Conservation (phyloP, 2,888 invertebrate species). For the Anagyrus pseudococci region DNA sequence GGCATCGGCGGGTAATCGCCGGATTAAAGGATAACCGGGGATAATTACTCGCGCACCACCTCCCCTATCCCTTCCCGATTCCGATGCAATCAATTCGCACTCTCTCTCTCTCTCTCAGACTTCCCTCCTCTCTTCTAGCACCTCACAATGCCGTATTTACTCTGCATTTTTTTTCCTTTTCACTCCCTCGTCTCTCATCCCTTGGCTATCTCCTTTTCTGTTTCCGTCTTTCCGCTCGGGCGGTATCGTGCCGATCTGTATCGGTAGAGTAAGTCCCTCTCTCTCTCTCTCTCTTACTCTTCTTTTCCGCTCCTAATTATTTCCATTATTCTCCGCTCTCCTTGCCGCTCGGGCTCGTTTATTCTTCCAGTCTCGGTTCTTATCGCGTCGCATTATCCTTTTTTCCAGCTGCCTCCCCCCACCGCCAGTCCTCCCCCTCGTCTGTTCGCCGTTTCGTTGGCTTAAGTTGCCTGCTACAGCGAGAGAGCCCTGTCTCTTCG, state of each 20-base stretch:
- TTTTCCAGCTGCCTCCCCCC: conserved; percentile 17
- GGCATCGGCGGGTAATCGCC: conserved; percentile 32
- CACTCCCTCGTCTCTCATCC: too few relatives aligned
- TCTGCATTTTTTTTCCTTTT: not conserved
- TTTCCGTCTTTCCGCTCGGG: too few relatives aligned
- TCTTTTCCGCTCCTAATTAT: not conserved
- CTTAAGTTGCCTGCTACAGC: not conserved
- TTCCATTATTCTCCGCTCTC: not conserved
- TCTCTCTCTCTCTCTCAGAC: too few relatives aligned
- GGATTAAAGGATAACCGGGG: conserved; percentile 37
- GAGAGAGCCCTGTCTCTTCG: too few relatives aligned
- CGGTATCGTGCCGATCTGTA: too few relatives aligned
- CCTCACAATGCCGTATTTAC: not conserved
- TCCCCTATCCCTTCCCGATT: conserved; percentile 20
- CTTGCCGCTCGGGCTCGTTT: conserved; percentile 9
- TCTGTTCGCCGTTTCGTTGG: not conserved
- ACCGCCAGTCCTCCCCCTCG: not conserved
- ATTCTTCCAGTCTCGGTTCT: conserved; percentile 6
- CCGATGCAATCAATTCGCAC: conserved; percentile 38
- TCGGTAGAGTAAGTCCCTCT: conserved; percentile 6
- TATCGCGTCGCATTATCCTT: conserved; percentile 26
- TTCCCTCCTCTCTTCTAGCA: too few relatives aligned
- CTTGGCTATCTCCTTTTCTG: not conserved
- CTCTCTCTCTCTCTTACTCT: not conserved
- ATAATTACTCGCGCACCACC: conserved; percentile 34